These are phyloP conservation scores for Palythoa grandis DNA, from an alignment of 92 coral and sea anemone species.

Conservation along the genomic window DNA sequence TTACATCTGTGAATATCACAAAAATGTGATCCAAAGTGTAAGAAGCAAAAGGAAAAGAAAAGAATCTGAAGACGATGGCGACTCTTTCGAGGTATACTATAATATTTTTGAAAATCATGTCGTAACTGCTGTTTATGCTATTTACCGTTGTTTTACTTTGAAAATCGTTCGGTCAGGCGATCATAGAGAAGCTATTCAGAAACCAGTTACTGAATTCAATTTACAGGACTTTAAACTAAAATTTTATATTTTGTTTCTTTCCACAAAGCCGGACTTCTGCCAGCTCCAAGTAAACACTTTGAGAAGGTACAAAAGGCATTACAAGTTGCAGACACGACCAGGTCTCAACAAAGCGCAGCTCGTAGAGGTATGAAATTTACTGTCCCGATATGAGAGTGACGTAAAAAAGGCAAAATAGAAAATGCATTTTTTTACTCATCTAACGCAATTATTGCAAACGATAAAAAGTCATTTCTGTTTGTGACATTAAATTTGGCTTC, in stretches of 20 bases:
- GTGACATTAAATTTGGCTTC: background rate
- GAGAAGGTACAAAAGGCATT: conserved; percentile 95
- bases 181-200: background rate
- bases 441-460: background rate
- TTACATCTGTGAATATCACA: conserved; percentile 96
- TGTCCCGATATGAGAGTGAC: background rate
- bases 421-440: background rate
- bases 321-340: conserved; percentile 94
- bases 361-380: conserved; percentile 81
- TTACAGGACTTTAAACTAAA: background rate
- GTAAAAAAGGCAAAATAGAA: background rate
- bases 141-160: background rate
- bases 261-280: conserved; percentile 90
- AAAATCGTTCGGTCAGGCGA: background rate
- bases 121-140: background rate
- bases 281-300: conserved; percentile 94
- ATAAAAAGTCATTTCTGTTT: background rate
- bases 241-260: background rate
- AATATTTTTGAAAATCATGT: background rate
- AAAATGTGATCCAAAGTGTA: conserved; percentile 97
- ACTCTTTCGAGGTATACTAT: conserved; percentile 74
- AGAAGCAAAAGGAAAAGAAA: conserved; percentile 98
- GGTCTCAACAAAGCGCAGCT: conserved; percentile 98
- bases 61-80: conserved; percentile 96
- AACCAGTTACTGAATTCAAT: background rate